phyloP scores from a whole-genome alignment of 2,113 vertebrate species.

The Lutjanus erythropterus region DNA sequence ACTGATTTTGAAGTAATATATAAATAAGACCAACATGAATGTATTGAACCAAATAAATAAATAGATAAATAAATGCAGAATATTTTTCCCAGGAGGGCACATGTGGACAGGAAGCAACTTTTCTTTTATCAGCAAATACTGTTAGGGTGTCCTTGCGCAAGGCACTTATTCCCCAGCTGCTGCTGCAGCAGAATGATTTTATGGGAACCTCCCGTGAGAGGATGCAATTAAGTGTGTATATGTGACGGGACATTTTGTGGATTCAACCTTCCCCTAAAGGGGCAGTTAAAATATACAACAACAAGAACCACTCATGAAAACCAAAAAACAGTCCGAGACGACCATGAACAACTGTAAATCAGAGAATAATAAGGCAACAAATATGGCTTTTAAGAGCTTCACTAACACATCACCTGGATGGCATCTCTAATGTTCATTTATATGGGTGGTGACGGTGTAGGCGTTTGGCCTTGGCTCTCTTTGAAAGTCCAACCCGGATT shows the following conservation, averaged over 20 bases:
- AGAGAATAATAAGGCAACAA: not conserved
- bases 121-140: not conserved
- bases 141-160: conserved; percentile 2
- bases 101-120: not conserved
- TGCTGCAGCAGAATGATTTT: conserved; percentile 13
- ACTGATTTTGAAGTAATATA: not conserved
- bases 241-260: not conserved
- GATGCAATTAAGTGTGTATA: not conserved
- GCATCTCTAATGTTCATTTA: conserved; percentile 70
- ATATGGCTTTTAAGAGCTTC: not conserved
- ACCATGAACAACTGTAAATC: not conserved
- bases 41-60: not conserved
- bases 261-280: not conserved
- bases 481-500: conserved; percentile 93
- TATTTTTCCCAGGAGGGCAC: not conserved
- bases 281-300: not conserved
- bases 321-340: not conserved
- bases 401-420: not conserved
- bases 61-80: conserved; percentile 17
- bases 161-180: not conserved
- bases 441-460: conserved; percentile 90
- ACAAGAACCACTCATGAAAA: conserved; percentile 7
- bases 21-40: not conserved
- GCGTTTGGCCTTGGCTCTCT: conserved; percentile 87
- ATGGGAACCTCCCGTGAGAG: not conserved